phyloP scores from a whole-genome alignment of 2,113 vertebrate genomes.

The Thryonomys swinderianus region DNA sequence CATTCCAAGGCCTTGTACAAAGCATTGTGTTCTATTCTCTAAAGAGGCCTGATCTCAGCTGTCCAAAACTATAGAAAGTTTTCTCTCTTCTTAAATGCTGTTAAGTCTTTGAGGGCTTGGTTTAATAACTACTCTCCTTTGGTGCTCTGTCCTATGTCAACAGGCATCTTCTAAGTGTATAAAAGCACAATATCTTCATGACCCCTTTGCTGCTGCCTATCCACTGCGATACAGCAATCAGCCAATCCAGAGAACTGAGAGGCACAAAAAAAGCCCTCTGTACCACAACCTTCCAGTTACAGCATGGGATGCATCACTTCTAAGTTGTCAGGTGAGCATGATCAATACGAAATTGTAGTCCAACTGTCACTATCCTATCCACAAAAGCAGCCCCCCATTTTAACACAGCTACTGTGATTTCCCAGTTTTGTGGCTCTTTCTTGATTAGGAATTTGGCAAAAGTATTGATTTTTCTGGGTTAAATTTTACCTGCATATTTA shows the following conservation, averaged over 20 bases:
- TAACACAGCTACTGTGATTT: not conserved
- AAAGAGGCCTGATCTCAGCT: too few relatives aligned
- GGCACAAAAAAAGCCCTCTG: not conserved
- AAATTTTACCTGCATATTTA: not conserved
- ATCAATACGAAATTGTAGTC: not conserved
- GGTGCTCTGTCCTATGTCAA: not conserved
- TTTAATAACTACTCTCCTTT: conserved; percentile 7
- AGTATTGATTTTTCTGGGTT: conserved; percentile 18
- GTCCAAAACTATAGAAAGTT: not conserved
- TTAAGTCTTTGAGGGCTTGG: not conserved
- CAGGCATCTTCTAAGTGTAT: not conserved
- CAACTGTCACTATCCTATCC: not conserved
- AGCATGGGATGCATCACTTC: not conserved
- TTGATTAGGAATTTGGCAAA: conserved; percentile 3
- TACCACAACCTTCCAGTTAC: not conserved
- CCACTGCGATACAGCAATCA: not conserved
- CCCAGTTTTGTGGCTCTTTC: not conserved
- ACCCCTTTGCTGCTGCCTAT: not conserved
- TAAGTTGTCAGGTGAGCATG: not conserved
- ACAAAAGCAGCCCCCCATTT: not conserved
- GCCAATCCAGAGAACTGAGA: not conserved
- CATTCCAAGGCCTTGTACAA: not conserved
- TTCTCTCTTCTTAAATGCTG: not conserved
- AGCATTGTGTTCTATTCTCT: not conserved
- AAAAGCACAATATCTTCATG: not conserved